These are phyloP conservation scores for Camponotus pennsylvanicus DNA, from an alignment of 1,140 invertebrate genomes.

Conservation along the genomic window DNA sequence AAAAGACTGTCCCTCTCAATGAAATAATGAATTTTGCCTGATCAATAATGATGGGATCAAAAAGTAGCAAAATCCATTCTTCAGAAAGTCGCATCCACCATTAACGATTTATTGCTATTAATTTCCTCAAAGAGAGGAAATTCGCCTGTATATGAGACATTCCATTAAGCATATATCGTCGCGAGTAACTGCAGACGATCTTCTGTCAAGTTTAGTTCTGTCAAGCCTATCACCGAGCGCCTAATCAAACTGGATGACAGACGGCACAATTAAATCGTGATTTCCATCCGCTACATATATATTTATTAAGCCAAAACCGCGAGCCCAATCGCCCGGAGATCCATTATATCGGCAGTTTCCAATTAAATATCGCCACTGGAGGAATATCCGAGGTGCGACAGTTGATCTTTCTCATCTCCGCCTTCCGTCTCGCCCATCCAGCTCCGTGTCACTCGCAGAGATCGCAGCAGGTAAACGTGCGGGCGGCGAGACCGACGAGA, in stretches of 20 bases:
- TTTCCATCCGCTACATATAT: background rate
- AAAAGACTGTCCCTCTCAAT: background rate
- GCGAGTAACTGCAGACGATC: background rate
- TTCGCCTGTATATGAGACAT: background rate
- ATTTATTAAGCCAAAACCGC: conserved; percentile 18
- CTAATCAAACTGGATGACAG: background rate
- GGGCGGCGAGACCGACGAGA: background rate
- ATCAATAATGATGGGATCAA: background rate
- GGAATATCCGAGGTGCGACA: conserved; percentile 43
- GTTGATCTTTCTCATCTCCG: conserved; percentile 59
- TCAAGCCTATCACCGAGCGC: background rate
- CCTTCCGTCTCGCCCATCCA: conserved; percentile 11
- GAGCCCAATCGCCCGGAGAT: background rate
- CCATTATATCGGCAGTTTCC: conserved; percentile 29
- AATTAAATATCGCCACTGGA: conserved; percentile 54
- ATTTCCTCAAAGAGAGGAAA: background rate
- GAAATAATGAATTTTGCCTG: background rate
- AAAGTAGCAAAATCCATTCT: background rate
- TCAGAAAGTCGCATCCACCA: background rate
- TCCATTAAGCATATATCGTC: background rate
- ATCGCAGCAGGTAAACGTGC: conserved; percentile 55
- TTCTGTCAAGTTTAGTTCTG: background rate
- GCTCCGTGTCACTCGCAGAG: conserved; percentile 59
- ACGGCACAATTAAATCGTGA: background rate
- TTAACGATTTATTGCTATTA: background rate